These are phyloP conservation scores for Cerceris rybyensis DNA, from an alignment of 2,888 invertebrate genomes.

Conservation along the genomic window DNA sequence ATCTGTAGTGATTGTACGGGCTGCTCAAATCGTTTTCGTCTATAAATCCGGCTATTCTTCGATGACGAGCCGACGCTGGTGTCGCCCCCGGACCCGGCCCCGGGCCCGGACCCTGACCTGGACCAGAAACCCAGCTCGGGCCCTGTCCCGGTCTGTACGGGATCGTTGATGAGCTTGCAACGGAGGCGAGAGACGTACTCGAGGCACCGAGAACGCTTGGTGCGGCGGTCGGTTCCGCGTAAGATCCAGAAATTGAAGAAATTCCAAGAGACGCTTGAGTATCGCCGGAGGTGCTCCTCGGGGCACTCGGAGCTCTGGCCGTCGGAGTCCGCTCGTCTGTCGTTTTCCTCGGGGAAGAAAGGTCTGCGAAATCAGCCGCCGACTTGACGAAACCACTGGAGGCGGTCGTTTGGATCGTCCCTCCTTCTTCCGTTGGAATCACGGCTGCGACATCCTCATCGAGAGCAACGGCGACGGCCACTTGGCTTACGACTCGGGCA, in stretches of 20 bases:
- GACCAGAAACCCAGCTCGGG: slow-evolving; percentile 35
- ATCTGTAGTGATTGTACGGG: slow-evolving; percentile 90
- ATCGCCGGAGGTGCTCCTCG: slow-evolving; percentile 83
- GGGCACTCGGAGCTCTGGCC: slow-evolving; percentile 67
- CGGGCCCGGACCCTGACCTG: slow-evolving; percentile 80
- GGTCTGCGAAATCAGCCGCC: too few relatives aligned
- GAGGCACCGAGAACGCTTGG: too few relatives aligned
- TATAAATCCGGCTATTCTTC: neutral
- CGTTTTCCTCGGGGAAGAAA: neutral
- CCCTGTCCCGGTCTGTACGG: neutral
- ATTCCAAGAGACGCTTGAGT: slow-evolving; percentile 76
- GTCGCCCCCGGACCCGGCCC: neutral
- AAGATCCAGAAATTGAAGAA: too few relatives aligned
- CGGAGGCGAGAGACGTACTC: too few relatives aligned
- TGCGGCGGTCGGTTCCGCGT: too few relatives aligned
- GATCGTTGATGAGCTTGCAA: too few relatives aligned
- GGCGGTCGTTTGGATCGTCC: too few relatives aligned
- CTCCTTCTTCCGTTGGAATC: too few relatives aligned
- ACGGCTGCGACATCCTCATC: too few relatives aligned
- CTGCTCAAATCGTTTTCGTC: slow-evolving; percentile 85
- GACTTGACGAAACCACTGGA: too few relatives aligned
- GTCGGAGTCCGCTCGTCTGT: neutral
- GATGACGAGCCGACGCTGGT: neutral
- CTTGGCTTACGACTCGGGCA: too few relatives aligned
- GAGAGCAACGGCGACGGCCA: too few relatives aligned